Conservation (phyloP, 2,113 vertebrate genomes). For the Zosterops pallidus region DNA sequence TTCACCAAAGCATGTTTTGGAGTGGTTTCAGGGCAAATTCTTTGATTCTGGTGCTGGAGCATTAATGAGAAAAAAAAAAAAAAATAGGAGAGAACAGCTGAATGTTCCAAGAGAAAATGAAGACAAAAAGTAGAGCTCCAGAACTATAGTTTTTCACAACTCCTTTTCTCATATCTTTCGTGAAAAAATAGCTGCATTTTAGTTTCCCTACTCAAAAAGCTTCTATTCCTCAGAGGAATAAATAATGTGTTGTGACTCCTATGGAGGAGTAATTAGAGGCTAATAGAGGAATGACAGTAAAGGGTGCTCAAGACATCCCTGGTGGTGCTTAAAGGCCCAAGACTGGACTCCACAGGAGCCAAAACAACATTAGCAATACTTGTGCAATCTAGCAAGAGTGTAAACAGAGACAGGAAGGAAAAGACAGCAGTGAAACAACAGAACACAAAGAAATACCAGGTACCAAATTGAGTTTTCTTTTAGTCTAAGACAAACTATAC, state of each 20-base stretch:
- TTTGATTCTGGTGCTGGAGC: not conserved
- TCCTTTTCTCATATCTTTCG: not conserved
- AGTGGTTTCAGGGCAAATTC: constrained; percentile 7
- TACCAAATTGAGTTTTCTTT: not conserved
- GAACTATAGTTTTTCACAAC: not conserved
- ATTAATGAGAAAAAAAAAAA: not conserved
- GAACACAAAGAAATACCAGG: not conserved
- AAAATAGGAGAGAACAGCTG: not conserved
- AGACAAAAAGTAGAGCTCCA: not conserved
- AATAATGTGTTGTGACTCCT: not conserved
- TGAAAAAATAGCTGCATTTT: not conserved
- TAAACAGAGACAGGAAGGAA: not conserved
- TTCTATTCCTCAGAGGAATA: not conserved
- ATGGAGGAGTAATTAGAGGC: not conserved
- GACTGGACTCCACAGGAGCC: not conserved
- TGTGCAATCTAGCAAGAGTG: not conserved
- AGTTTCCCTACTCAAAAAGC: not conserved
- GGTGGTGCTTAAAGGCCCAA: not conserved
- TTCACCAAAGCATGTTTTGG: not conserved
- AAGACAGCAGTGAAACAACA: not conserved
- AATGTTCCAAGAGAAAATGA: not conserved
- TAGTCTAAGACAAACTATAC: not conserved
- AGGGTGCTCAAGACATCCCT: not conserved
- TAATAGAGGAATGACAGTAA: not conserved
- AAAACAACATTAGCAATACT: not conserved